Percentiles rank a stretch among this genome's conserved stretches.
These are phyloP conservation scores for Plectus sambesii DNA, from an alignment of 1,140 invertebrate genomes.

Conservation along the genomic window DNA sequence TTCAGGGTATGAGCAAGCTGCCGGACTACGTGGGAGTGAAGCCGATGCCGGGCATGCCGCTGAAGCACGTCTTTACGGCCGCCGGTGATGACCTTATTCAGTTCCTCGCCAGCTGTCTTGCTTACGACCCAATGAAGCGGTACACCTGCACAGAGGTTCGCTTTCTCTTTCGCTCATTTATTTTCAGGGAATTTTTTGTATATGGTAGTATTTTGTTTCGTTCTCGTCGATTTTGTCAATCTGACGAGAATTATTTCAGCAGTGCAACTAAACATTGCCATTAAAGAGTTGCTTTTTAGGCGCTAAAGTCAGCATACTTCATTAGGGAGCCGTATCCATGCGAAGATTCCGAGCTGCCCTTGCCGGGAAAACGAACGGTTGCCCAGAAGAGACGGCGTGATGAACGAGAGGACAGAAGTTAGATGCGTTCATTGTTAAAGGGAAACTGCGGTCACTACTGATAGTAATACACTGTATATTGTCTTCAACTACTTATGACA, in stretches of 20 bases:
- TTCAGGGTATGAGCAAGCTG: slow-evolving; percentile 63
- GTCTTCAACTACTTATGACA: no score
- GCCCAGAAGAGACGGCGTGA: slow-evolving; percentile 7
- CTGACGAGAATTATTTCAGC: no score
- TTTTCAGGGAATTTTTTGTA: no score
- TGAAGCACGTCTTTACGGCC: slow-evolving; percentile 77
- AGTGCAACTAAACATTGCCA: no score
- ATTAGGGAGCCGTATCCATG: slow-evolving; percentile 32
- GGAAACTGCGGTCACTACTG: no score
- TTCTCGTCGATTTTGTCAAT: no score
- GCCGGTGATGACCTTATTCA: slow-evolving; percentile 81
- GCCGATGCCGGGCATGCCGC: slow-evolving; percentile 57
- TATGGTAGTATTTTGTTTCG: no score
- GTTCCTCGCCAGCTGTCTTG: slow-evolving; percentile 65
- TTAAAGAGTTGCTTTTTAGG: slow-evolving; percentile 32
- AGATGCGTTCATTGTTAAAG: no score
- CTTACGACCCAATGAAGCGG: slow-evolving; percentile 70
- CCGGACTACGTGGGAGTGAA: slow-evolving; percentile 90
- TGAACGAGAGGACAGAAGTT: slow-evolving; percentile 1
- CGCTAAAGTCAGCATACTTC: slow-evolving; percentile 36
- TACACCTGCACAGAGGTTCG: slow-evolving; percentile 54
- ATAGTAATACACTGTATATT: no score
- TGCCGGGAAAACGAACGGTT: slow-evolving; percentile 9
- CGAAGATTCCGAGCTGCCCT: slow-evolving; percentile 36
- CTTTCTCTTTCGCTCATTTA: no score